phyloP scores from a whole-genome alignment of 2,113 vertebrate species.

The Syngnathus typhle region DNA sequence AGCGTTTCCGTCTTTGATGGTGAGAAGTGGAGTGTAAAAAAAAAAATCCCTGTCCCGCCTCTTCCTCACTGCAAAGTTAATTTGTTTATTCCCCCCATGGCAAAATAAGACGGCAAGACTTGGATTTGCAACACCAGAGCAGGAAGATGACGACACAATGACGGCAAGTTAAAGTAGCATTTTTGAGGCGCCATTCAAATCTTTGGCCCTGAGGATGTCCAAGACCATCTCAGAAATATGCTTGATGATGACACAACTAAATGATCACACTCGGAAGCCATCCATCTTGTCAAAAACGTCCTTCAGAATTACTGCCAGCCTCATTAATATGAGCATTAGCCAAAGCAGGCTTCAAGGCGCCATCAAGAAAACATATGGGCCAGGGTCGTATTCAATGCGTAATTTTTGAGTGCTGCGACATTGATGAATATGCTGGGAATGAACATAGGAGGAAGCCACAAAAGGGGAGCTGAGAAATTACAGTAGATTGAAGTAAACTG shows the following conservation, averaged over 20 bases:
- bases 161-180: neutral
- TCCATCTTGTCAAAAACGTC: conserved; percentile 14
- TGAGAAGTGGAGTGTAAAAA: conserved; percentile 38
- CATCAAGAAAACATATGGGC: conserved; percentile 16
- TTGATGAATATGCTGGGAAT: conserved; percentile 37
- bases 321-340: conserved; percentile 31
- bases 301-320: conserved; percentile 19
- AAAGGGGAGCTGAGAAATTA: conserved; percentile 33
- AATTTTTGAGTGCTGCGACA: conserved; percentile 29
- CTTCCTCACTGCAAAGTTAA: neutral
- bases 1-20: conserved; percentile 37
- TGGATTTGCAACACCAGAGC: neutral
- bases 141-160: neutral
- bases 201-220: neutral
- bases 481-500: conserved; percentile 46
- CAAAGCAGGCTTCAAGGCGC: conserved; percentile 12
- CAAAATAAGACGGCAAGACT: neutral
- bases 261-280: conserved; percentile 19
- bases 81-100: conserved; percentile 3
- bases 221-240: neutral
- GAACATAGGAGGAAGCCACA: conserved; percentile 22
- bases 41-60: neutral
- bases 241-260: conserved; percentile 10
- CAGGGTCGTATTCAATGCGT: conserved; percentile 29
- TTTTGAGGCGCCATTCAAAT: neutral